Percentiles rank a stretch among this genome's conserved stretches.
These are phyloP conservation scores for Tadarida brasiliensis DNA, from an alignment of 2,797 vertebrate genomes.

Conservation along the genomic window DNA sequence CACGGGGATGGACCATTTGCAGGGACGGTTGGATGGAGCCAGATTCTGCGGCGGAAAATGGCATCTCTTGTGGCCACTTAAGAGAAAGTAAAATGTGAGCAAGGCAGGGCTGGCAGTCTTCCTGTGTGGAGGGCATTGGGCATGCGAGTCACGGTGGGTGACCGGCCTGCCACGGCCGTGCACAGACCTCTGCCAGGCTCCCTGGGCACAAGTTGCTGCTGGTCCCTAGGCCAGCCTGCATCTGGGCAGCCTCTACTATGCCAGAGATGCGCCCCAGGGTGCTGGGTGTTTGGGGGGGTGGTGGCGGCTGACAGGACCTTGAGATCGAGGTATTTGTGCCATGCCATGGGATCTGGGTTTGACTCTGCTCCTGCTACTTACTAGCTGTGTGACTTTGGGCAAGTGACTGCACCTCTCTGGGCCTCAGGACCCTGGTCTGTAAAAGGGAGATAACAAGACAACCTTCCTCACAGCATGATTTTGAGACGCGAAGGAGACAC, in stretches of 20 bases:
- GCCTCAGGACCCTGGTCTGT: not conserved
- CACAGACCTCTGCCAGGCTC: accelerated
- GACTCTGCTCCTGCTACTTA: not conserved
- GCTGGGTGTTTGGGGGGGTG: not conserved
- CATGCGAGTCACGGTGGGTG: accelerated
- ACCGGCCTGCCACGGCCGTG: accelerated
- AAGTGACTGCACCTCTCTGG: not conserved
- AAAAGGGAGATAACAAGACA: accelerated
- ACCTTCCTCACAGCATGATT: accelerated
- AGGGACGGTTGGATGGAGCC: not conserved
- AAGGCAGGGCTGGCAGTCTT: not conserved
- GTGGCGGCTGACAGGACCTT: not conserved
- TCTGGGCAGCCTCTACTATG: accelerated
- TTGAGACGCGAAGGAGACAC: not conserved
- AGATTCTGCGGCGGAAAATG: not conserved
- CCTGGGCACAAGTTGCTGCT: accelerated
- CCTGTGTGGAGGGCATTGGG: accelerated
- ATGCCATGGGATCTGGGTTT: accelerated
- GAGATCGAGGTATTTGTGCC: not conserved
- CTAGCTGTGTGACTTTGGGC: not conserved
- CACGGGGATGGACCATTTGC: not conserved
- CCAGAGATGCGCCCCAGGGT: accelerated
- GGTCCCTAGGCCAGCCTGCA: accelerated
- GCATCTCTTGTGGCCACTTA: not conserved
- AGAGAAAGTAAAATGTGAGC: not conserved